Evolutionary conservation across 2,113 vertebrate genomes (phyloP), one percentile per base, ranked within the genome.

Genomic region (Corythoichthys haematopterus): DNA sequence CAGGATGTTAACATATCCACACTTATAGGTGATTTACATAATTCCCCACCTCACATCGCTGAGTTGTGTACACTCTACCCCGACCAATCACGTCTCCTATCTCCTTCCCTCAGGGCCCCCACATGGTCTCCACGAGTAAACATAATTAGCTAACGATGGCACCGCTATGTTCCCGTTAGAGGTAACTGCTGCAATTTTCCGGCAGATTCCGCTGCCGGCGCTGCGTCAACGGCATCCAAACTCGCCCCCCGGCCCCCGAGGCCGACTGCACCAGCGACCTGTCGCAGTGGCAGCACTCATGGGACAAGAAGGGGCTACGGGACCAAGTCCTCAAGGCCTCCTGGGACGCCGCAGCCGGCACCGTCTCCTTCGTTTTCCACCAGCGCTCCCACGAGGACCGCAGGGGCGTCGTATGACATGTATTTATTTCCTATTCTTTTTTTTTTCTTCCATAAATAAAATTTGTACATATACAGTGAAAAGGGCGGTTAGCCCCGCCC

Each of bases 221-320:
- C 72, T 99, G 97, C 67, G 94, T 98, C 65, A 98, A 97, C 0
- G 86, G 90, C 38, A 91, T 80, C 50, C 94, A 98, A 89, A 91
- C 94, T 0, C 80, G 92, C 15, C 89, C 93, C 0, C 96, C 97
- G 40, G 85, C 93, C 0, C 91, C 92, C 0, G 92, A 90, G 2
- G 88, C 92, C 0, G 96, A 99, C 88, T 98, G 96, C 28, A 98
- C 95, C 62, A 93, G 94, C 4, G 92, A 98, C 81, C 85, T 99
- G 13, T 96, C 96, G 15, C 94, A 95, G 82, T 99, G 97, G 97
- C 91, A 96, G 58, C 97, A 99, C 74, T 94, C 92, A 57, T 91
- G 90, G 0, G 93, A 96, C 58, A 97, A 94, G 81, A 90, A 91
- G 51, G 93, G 96, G 0, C 91, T 99, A 71, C 92, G 80, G 75